phyloP scores from a whole-genome alignment of 2,888 invertebrate genomes.

The Ophraella communa region DNA sequence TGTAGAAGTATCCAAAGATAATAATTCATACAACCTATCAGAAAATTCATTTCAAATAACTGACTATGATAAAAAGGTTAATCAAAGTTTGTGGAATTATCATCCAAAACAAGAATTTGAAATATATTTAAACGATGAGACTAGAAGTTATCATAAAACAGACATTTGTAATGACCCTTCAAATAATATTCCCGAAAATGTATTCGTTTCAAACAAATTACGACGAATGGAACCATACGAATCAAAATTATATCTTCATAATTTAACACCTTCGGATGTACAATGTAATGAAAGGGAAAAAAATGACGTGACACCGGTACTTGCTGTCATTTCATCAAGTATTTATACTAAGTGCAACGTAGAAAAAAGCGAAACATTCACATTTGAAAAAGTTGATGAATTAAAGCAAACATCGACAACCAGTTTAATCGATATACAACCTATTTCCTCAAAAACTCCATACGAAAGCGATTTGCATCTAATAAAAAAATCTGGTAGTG shows the following conservation, averaged over 20 bases:
- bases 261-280: not conserved
- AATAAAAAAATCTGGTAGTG: not conserved
- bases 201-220: not conserved
- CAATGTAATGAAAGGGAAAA: not conserved
- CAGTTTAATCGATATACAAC: not conserved
- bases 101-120: not conserved
- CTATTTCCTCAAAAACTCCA: not conserved
- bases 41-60: not conserved
- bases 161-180: no score
- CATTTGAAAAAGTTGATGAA: not conserved
- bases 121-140: not conserved
- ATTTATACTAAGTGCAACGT: not conserved
- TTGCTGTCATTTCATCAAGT: not conserved
- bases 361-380: not conserved
- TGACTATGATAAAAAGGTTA: not conserved
- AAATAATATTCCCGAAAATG: not conserved
- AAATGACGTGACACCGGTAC: not conserved
- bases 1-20: not conserved
- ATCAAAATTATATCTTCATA: not conserved
- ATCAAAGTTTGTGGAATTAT: not conserved
- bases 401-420: not conserved
- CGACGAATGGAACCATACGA: not conserved
- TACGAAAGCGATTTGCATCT: not conserved
- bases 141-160: not conserved
- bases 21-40: not conserved